These are phyloP conservation scores for Drosophila burlai DNA, from an alignment of 1,140 invertebrate species.

Conservation along the genomic window DNA sequence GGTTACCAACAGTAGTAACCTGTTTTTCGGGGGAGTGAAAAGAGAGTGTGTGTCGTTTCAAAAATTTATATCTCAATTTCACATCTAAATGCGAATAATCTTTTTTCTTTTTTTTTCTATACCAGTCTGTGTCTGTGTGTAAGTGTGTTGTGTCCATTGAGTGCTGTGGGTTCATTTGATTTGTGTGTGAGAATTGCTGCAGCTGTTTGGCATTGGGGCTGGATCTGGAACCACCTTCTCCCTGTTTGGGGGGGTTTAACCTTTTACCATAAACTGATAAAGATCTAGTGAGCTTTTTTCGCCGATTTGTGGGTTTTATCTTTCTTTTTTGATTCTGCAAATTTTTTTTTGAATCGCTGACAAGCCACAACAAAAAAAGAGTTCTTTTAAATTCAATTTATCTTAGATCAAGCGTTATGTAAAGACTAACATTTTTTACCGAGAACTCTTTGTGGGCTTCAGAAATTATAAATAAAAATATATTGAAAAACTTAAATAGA, in stretches of 20 bases:
- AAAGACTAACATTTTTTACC: too few species aligned
- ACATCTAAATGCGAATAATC: constrained; percentile 84
- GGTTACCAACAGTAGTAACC: constrained; percentile 20
- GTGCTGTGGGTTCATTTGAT: constrained; percentile 73
- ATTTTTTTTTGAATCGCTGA: constrained; percentile 53
- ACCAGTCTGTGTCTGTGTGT: not conserved
- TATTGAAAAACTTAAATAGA: not conserved
- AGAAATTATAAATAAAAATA: not conserved
- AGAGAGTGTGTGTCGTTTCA: constrained; percentile 67
- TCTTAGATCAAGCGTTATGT: not conserved
- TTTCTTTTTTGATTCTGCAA: not conserved
- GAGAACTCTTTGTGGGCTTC: too few species aligned
- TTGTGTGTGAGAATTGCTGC: constrained; percentile 78
- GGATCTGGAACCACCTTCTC: constrained; percentile 31
- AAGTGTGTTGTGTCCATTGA: constrained; percentile 33
- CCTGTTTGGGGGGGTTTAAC: constrained; percentile 39
- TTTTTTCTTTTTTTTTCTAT: constrained; percentile 54
- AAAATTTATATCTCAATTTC: constrained; percentile 84
- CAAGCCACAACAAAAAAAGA: constrained; percentile 38
- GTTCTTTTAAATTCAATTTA: constrained; percentile 2
- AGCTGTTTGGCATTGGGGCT: constrained; percentile 76
- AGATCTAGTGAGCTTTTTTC: constrained; percentile 30
- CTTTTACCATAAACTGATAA: constrained; percentile 47
- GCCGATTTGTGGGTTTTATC: constrained; percentile 5
- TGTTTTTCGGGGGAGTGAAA: constrained; percentile 34